Conservation (phyloP, 2,888 invertebrate species). For the Coelinius sp. region DNA sequence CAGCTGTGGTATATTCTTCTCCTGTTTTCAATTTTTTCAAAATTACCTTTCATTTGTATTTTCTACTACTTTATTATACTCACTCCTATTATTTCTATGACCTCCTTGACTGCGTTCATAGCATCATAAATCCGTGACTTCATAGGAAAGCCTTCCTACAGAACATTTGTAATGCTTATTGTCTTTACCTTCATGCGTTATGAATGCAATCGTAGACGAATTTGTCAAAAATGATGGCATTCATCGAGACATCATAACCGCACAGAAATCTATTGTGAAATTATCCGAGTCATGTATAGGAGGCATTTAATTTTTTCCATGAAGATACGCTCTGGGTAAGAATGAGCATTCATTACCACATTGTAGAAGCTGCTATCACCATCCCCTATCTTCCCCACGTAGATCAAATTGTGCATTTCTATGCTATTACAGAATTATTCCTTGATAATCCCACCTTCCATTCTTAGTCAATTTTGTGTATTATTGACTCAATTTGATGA, state of each 20-base stretch:
- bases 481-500: too few species aligned
- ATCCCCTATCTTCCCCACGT: neutral
- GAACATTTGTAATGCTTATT: too few species aligned
- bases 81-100: too few species aligned
- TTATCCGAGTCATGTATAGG: too few species aligned
- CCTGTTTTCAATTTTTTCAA: neutral
- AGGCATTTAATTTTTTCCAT: too few species aligned
- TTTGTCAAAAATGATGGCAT: slow-evolving; percentile 25
- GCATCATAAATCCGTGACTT: neutral
- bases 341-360: neutral
- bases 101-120: too few species aligned
- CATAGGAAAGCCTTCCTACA: neutral
- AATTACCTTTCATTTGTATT: too few species aligned
- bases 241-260: neutral
- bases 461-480: too few species aligned
- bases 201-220: slow-evolving; percentile 35
- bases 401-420: neutral
- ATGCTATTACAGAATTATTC: neutral
- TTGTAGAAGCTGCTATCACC: neutral
- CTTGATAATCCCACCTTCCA: neutral
- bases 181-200: slow-evolving; percentile 16
- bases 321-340: neutral
- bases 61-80: too few species aligned
- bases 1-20: neutral
- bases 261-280: too few species aligned